Evolutionary conservation across 2,888 invertebrate genomes (phyloP).

Genomic region (Heliconius ethilla): DNA sequence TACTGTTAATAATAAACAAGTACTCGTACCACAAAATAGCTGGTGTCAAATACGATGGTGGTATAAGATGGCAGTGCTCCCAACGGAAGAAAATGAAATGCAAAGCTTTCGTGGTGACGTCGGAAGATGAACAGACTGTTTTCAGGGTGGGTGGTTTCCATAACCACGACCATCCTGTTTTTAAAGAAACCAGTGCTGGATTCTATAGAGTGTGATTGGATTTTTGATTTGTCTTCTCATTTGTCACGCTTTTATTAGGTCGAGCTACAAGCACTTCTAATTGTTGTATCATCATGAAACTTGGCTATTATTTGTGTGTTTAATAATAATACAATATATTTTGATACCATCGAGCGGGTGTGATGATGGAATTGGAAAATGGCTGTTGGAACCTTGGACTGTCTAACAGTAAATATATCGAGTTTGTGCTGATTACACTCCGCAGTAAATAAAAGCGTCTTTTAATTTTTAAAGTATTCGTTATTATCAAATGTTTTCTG

Average conservation of each 20-base stretch:
- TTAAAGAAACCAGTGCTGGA: constrained; percentile 26
- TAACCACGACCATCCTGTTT: constrained; percentile 46
- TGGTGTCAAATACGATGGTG: constrained; percentile 43
- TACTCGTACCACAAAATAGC: constrained; percentile 50
- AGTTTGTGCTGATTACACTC: no score
- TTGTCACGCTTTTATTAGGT: no score
- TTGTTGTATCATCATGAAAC: no score
- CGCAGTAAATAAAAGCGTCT: no score
- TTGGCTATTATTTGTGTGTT: no score
- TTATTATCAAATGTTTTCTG: neutral
- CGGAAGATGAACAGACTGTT: constrained; percentile 42
- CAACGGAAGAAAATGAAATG: constrained; percentile 47
- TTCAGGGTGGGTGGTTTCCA: constrained; percentile 44
- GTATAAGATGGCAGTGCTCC: constrained; percentile 51
- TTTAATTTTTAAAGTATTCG: no score
- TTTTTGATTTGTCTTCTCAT: neutral
- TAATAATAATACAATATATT: no score
- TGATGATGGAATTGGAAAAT: no score
- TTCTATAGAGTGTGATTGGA: constrained; percentile 23
- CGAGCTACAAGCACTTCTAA: no score
- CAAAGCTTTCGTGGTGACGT: constrained; percentile 45
- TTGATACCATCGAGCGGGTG: no score
- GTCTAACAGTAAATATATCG: no score
- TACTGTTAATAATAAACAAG: constrained; percentile 47
- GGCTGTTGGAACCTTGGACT: no score